Evolutionary conservation across 2,888 invertebrate genomes (phyloP).

Genomic region (Gnatocerus cornutus): DNA sequence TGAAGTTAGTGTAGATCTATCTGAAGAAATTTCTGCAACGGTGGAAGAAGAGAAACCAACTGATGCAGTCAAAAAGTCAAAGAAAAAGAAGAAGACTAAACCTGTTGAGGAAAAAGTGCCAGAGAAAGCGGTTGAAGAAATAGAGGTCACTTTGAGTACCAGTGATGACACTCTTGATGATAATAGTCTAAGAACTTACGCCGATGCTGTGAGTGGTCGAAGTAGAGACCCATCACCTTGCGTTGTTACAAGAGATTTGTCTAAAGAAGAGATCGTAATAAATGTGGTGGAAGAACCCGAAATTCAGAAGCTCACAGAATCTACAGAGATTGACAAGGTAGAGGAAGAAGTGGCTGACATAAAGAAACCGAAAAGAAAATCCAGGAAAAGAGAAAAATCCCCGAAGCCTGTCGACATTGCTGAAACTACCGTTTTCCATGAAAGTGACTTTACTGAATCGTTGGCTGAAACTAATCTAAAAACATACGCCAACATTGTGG

Average conservation of each 20-base stretch:
- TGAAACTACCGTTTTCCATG: slow-evolving; percentile 7
- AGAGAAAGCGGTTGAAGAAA: slow-evolving; percentile 4
- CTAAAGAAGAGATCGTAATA: slow-evolving; percentile 9
- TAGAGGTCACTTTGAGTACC: not conserved
- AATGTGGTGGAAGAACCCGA: not conserved
- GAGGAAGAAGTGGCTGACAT: not conserved
- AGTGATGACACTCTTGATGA: slow-evolving; percentile 36
- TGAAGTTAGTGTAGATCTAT: slow-evolving; percentile 5
- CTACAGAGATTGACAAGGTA: not conserved
- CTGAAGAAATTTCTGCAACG: slow-evolving; percentile 25
- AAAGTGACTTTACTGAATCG: slow-evolving; percentile 31
- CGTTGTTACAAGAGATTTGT: slow-evolving; percentile 1
- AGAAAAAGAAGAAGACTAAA: slow-evolving; percentile 35
- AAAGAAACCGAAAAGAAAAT: slow-evolving; percentile 36
- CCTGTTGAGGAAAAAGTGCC: slow-evolving; percentile 3
- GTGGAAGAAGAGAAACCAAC: slow-evolving; percentile 15
- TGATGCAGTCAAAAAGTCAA: slow-evolving; percentile 25
- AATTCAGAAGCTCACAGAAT: not conserved
- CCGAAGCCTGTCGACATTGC: slow-evolving; percentile 9
- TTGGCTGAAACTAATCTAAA: slow-evolving; percentile 22
- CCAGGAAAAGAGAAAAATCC: slow-evolving; percentile 25
- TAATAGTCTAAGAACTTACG: slow-evolving; percentile 54
- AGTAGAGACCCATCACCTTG: slow-evolving; percentile 57
- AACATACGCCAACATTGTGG: slow-evolving; percentile 50
- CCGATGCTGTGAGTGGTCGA: slow-evolving; percentile 57